Evolutionary conservation across 2,888 invertebrate genomes (phyloP), one percentile per base, ranked within the genome.

Genomic region (Acronicta aceris): DNA sequence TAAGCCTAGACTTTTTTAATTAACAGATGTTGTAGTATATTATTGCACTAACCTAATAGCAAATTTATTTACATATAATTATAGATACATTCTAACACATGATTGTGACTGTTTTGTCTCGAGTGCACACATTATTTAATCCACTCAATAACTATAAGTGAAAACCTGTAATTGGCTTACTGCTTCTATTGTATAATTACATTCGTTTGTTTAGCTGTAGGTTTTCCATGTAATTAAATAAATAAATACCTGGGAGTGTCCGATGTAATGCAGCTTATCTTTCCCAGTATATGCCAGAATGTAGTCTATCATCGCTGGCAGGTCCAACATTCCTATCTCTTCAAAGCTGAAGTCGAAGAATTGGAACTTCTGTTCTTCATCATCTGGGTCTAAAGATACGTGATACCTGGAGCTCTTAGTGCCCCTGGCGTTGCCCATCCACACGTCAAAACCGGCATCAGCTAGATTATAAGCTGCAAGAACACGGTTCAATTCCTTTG

Each of bases 391-490:
- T 2, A 92, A 63, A 2, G 73, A 71, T 9, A 78, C 54, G 79
- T 98, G 97, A 1, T 87, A 90, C 27, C 95, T 94, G 0, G 96
- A 96, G 85, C 97, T 97, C 0, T 93, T 95, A 84, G 97, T 98
- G 2, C 98, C 98, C 58, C 98, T 93, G 12, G 96, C 95, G 86
- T 98, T 98, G 0, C 97, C 97, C 81, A 98, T 81, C 98, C 98
- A 98, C 0, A 97, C 96, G 79, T 97, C 97, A 75, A 96, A 97
- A 0, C 97, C 96, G 16, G 90, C 90, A 70, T 97, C 96, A 0
- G 96, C 95, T 46, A 97, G 92, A 82, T 96, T 95, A 90, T 95
- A 97, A 75, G 90, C 98, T 97, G 78, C 0, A 72, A 81, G 59
- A 45, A 30, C 4, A 50, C 7, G 30, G 5, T 4, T 38, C 30